phyloP scores from a whole-genome alignment of 2,888 invertebrate genomes.

The Penaeus monodon region DNA sequence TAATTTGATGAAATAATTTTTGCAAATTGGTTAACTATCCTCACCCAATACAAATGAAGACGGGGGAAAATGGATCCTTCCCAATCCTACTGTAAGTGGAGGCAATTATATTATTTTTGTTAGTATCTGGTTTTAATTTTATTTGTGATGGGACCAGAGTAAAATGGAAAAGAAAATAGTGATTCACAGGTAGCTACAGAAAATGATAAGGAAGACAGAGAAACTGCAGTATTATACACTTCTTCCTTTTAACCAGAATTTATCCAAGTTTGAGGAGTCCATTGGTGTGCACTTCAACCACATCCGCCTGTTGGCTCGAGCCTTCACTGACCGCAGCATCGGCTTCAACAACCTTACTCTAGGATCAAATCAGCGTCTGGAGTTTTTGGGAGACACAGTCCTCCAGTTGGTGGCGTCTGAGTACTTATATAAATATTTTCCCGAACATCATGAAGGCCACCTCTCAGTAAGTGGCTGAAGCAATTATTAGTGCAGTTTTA shows the following conservation, averaged over 20 bases:
- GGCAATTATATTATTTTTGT: no score
- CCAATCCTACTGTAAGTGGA: slow-evolving; percentile 78
- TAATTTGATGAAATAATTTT: no score
- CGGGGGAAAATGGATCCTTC: slow-evolving; percentile 90
- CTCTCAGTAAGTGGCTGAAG: slow-evolving; percentile 80
- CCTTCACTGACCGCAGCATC: slow-evolving; percentile 95
- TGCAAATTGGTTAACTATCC: slow-evolving; percentile 89
- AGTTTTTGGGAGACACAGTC: slow-evolving; percentile 97
- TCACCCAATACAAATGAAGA: slow-evolving; percentile 95
- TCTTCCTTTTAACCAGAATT: slow-evolving; percentile 73
- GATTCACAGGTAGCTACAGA: no score
- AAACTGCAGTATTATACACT: background rate
- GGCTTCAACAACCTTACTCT: slow-evolving; percentile 96
- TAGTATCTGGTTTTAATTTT: no score
- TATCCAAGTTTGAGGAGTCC: slow-evolving; percentile 87
- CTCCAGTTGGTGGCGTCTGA: slow-evolving; percentile 96
- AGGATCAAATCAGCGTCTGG: slow-evolving; percentile 97
- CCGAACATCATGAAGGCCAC: slow-evolving; percentile 99
- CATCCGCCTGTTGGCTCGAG: slow-evolving; percentile 91
- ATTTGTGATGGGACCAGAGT: no score
- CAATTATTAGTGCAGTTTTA: no score
- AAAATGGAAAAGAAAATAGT: no score
- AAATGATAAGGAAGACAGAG: background rate
- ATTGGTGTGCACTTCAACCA: slow-evolving; percentile 88
- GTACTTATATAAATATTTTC: slow-evolving; percentile 96